Evolutionary conservation across 1,140 invertebrate species (phyloP), one percentile per base, ranked within the genome.

Genomic region (Coboldia fuscipes): DNA sequence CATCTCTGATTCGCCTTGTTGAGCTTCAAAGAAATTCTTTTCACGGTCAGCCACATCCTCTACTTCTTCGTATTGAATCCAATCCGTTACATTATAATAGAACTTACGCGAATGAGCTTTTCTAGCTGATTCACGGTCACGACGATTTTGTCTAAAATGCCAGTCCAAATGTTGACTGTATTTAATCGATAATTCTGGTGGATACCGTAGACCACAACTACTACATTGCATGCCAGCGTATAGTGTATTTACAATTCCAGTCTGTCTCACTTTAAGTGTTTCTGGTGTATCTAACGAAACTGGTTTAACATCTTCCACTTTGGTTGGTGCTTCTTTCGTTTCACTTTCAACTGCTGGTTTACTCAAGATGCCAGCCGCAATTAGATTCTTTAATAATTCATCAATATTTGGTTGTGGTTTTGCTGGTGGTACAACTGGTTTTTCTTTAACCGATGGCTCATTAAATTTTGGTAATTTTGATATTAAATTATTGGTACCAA

Each of bases 121-220:
- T 16, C 79, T 66, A 0, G 75, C 71, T 1, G 80, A 79, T 44
- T 88, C 82, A 37, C 83, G 73, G 44, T 88, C 85, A 28, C 75
- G 63, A 8, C 85, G 61, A 56, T 97, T 97, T 53, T 88, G 81
- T 8, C 89, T 61, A 57, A 96, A 96, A 61, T 97, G 92, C 90
- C 92, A 96, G 58, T 97, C 89, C 19, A 96, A 64, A 60, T 96
- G 92, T 50, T 88, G 80, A 39, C 81, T 81, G 50, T 96, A 84
- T 34, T 75, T 70, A 19, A 83, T 77, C 1, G 81, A 85, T 45
- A 84, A 73, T 50, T 86, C 79, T 0, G 81, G 72, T 9, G 77
- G 73, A 54, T 94, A 96, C 26, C 92, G 63, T 18, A 82, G 70
- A 13, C 89, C 89, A 60, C 90, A 97, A 16, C 85, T 85, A 36